Conservation (phyloP, 2,113 vertebrate genomes). For the Silurus glanis region DNA sequence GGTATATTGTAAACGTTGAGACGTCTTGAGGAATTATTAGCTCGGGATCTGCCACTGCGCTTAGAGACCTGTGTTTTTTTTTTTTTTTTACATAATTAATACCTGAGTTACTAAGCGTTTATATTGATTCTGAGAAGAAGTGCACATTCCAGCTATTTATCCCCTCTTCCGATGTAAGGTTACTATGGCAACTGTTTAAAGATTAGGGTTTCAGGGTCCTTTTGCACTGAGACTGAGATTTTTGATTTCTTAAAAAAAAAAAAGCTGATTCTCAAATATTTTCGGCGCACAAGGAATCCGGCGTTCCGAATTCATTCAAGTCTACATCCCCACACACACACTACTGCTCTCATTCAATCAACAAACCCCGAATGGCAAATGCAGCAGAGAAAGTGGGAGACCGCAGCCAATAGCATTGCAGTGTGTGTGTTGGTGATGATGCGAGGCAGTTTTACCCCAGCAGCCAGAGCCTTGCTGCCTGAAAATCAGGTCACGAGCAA, state of each 20-base stretch:
- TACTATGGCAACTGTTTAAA: slow-evolving; percentile 82
- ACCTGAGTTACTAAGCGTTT: background rate
- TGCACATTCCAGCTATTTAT: slow-evolving; percentile 11
- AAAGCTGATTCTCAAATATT: background rate
- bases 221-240: slow-evolving; percentile 51
- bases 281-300: background rate
- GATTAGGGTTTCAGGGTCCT: slow-evolving; percentile 68
- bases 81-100: background rate
- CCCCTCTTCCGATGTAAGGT: slow-evolving; percentile 52
- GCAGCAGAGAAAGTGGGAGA: slow-evolving; percentile 45
- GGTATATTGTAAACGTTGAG: background rate
- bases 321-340: slow-evolving; percentile 4
- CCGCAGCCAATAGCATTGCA: slow-evolving; percentile 68
- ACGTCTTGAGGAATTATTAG: background rate
- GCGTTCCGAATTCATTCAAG: slow-evolving; percentile 27
- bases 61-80: background rate
- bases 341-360: slow-evolving; percentile 15
- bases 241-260: background rate
- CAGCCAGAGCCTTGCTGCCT: slow-evolving; percentile 69
- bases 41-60: background rate
- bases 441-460: slow-evolving; percentile 75
- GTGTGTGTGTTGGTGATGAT: slow-evolving; percentile 67
- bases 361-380: slow-evolving; percentile 31
- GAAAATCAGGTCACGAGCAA: slow-evolving; percentile 75
- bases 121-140: background rate